Conservation (phyloP, 2,888 invertebrate species). For the Oxyteleia sp. region DNA sequence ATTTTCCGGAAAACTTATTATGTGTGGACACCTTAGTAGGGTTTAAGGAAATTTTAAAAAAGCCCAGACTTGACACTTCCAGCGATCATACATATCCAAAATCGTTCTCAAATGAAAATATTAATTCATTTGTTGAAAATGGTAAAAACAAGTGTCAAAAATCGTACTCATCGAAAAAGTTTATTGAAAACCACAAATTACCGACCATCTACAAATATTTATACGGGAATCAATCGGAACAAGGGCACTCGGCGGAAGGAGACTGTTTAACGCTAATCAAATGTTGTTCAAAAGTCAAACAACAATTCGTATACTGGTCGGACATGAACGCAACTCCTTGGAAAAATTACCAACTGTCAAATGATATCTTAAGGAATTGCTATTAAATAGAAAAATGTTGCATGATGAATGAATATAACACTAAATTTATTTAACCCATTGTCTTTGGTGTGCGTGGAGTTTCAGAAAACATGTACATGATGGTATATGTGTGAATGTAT, state of each 20-base stretch:
- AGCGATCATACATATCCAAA: constrained; percentile 50
- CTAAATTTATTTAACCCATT: too few species aligned
- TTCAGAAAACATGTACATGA: too few species aligned
- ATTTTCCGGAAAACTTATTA: constrained; percentile 24
- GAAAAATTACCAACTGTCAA: constrained; percentile 44
- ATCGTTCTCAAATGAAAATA: constrained; percentile 6
- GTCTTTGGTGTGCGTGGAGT: too few species aligned
- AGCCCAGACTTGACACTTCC: neutral
- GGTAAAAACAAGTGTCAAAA: constrained; percentile 18
- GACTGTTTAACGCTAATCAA: constrained; percentile 91
- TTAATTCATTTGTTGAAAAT: constrained; percentile 7
- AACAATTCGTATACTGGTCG: constrained; percentile 89
- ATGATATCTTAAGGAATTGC: too few species aligned
- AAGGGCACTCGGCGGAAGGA: constrained; percentile 91
- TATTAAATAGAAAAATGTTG: too few species aligned
- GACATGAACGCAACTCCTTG: constrained; percentile 83
- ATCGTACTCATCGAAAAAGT: neutral
- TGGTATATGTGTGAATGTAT: too few species aligned
- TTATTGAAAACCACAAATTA: constrained; percentile 88
- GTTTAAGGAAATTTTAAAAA: constrained; percentile 48
- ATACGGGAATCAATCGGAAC: constrained; percentile 87
- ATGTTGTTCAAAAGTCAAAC: constrained; percentile 89
- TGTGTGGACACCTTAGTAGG: constrained; percentile 38
- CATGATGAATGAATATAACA: too few species aligned
- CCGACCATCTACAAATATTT: constrained; percentile 89